Conservation (phyloP, 1,140 invertebrate species). For the Daktulosphaira vitifoliae region DNA sequence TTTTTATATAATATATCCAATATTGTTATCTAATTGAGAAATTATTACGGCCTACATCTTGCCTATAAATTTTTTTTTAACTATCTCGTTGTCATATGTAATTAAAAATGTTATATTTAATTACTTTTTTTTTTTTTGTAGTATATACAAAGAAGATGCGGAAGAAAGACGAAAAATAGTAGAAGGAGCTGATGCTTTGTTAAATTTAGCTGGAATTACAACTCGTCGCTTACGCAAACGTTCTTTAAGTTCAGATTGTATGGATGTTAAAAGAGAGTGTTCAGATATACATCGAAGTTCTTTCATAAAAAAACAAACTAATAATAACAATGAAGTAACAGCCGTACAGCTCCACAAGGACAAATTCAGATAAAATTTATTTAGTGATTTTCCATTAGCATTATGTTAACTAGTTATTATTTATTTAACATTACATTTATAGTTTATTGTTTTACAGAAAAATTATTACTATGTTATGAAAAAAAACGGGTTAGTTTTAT, state of each 20-base stretch:
- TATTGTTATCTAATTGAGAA: too few relatives aligned
- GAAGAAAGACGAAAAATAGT: conserved; percentile 67
- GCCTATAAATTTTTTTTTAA: too few relatives aligned
- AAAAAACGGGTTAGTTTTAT: not conserved
- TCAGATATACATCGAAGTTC: not conserved
- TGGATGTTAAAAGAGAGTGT: conserved; percentile 16
- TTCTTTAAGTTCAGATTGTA: conserved; percentile 12
- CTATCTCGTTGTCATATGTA: too few relatives aligned
- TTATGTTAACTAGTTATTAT: conserved; percentile 31
- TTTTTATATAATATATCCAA: too few relatives aligned
- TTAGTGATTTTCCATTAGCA: conserved; percentile 13
- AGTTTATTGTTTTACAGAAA: conserved; percentile 16
- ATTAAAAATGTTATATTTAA: too few relatives aligned
- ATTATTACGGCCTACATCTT: too few relatives aligned
- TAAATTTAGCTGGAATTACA: conserved; percentile 59
- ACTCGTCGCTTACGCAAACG: conserved; percentile 38
- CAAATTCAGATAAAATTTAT: conserved; percentile 27
- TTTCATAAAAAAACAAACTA: conserved; percentile 13
- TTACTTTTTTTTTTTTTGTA: conserved; percentile 38
- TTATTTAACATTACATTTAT: conserved; percentile 19
- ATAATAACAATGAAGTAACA: conserved; percentile 14
- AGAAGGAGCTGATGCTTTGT: conserved; percentile 62
- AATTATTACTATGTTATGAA: conserved; percentile 1
- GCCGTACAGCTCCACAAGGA: conserved; percentile 21
- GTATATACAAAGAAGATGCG: conserved; percentile 55